A percentile compares a stretch with the other conserved stretches of the same genome.
These are phyloP conservation scores for Gila orcuttii DNA, from an alignment of 2,113 vertebrate species.

Conservation along the genomic window DNA sequence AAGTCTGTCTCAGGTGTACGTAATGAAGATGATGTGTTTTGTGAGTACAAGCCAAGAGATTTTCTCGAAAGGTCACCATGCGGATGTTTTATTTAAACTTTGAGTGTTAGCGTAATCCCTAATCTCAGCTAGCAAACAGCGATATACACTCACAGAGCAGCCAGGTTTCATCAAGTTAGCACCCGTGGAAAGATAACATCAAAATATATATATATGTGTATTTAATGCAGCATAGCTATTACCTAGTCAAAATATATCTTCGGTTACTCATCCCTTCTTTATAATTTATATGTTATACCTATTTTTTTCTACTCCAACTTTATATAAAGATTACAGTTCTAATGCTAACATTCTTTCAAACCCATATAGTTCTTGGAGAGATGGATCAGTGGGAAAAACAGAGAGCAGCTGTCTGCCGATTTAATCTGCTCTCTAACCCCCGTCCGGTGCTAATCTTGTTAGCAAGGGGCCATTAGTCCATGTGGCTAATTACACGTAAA, in stretches of 20 bases:
- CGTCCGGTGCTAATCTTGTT: conserved; percentile 73
- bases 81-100: conserved; percentile 50
- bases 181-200: not conserved
- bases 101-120: conserved; percentile 46
- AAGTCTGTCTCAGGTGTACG: not conserved
- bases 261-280: not conserved
- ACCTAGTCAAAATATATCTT: not conserved
- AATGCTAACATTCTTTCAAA: not conserved
- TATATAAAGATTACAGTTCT: not conserved
- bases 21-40: not conserved
- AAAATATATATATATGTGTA: not conserved
- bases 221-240: not conserved
- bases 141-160: not conserved
- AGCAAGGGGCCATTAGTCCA: conserved; percentile 65
- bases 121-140: conserved; percentile 39
- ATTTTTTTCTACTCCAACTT: not conserved
- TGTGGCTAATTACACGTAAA: conserved; percentile 60
- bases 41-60: not conserved
- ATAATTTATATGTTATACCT: not conserved
- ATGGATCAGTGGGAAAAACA: conserved; percentile 54
- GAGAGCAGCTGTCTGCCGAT: conserved; percentile 64
- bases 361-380: not conserved
- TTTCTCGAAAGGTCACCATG: not conserved
- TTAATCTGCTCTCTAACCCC: conserved; percentile 64
- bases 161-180: not conserved